phyloP scores from a whole-genome alignment of 2,113 vertebrate genomes.

The Sphaerodactylus townsendi region DNA sequence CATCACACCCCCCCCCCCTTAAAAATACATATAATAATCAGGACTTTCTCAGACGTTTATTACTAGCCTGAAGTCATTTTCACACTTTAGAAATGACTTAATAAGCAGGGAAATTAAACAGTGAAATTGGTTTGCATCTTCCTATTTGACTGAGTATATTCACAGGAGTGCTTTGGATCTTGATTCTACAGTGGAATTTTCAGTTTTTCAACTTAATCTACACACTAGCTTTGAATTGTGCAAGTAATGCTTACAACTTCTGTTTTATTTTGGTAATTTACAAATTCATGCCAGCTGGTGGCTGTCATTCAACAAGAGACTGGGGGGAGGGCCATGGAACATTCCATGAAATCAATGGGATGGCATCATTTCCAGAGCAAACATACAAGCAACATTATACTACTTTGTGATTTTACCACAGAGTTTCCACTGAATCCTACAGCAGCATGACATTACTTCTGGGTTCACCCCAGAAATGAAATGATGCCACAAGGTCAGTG shows the following conservation, averaged over 20 bases:
- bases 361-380: no score
- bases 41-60: slow-evolving; percentile 55
- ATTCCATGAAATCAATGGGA: no score
- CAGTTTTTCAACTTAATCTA: slow-evolving; percentile 26
- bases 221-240: slow-evolving; percentile 45
- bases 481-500: no score
- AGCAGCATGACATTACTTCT: no score
- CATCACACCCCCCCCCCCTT: slow-evolving; percentile 24
- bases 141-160: slow-evolving; percentile 51
- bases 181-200: slow-evolving; percentile 12
- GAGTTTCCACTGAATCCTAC: no score
- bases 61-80: slow-evolving; percentile 62
- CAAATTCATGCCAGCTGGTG: no score
- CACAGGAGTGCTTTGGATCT: slow-evolving; percentile 33
- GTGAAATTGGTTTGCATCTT: slow-evolving; percentile 53
- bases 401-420: no score
- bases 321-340: no score
- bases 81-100: slow-evolving; percentile 67
- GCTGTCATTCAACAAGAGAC: no score
- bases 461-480: no score
- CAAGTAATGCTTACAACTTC: background rate
- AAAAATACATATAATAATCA: background rate
- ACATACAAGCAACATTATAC: no score
- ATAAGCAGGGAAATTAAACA: slow-evolving; percentile 70
- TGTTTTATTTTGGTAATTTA: background rate